Evolutionary conservation across 2,888 invertebrate species (phyloP), one percentile per base, ranked within the genome.

Genomic region (Dicyrtoma fusca): DNA sequence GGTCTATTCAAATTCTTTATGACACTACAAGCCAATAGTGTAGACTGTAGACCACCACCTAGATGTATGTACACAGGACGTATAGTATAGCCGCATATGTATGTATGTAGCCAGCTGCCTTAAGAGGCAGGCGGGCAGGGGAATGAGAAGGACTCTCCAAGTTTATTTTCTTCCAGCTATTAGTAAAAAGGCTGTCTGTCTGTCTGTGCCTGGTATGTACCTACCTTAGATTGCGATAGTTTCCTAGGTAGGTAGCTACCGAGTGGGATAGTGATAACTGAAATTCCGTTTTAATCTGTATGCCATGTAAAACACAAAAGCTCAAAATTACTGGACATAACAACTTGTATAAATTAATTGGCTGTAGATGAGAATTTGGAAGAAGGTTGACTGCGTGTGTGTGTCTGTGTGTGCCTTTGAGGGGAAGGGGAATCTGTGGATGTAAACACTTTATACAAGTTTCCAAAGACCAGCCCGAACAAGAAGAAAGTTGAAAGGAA

Each of bases 1-100:
- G 34, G n/a, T 26, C 59, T 59, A 26, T 59, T 59, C 59, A 59
- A 59, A 59, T 34, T 34, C 59, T 59, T 59, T 59, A 59, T 59
- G 59, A 59, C 59, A 59, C 59, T 59, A 59, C 59, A 59, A n/a
- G 14, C 25, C 34, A 13, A 34, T 34, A 34, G 34, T 34, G 34
- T 34, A 34, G 34, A 34, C 34, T 34, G 34, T 34, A 34, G 34
- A 8, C n/a, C n/a, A n/a, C n/a, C n/a, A n/a, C n/a, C n/a, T n/a
- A n/a, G n/a, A n/a, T n/a, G n/a, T n/a, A n/a, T n/a, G n/a, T n/a
- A n/a, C n/a, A n/a, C n/a, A n/a, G n/a, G n/a, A n/a, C n/a, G n/a
- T n/a, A n/a, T n/a, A n/a, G n/a, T n/a, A n/a, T n/a, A n/a, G n/a
- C n/a, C n/a, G n/a, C n/a, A n/a, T n/a, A n/a, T n/a, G n/a, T n/a